A percentile compares a stretch with the other conserved stretches of the same genome.
These are phyloP conservation scores for Sarcophilus harrisii DNA, from an alignment of 2,797 vertebrate species.

Conservation along the genomic window DNA sequence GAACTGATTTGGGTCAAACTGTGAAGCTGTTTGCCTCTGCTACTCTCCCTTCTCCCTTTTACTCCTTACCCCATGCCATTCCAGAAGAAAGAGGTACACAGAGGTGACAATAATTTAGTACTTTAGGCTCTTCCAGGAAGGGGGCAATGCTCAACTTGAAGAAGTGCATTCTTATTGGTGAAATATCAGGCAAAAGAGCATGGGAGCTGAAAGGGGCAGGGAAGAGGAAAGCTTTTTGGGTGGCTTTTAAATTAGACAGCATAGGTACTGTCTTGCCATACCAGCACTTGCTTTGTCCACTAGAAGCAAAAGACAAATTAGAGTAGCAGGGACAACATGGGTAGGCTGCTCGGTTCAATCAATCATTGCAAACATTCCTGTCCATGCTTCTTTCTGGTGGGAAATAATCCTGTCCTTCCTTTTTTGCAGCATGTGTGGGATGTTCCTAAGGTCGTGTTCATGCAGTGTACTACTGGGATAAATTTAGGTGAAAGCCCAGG, in stretches of 20 bases:
- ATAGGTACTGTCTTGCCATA: neutral
- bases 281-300: neutral
- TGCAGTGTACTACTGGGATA: neutral
- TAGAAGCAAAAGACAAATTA: neutral
- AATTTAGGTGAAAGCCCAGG: neutral
- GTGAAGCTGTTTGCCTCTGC: neutral
- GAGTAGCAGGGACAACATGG: neutral
- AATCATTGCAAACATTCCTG: neutral
- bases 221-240: neutral
- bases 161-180: neutral
- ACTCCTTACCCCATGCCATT: neutral
- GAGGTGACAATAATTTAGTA: neutral
- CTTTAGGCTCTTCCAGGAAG: neutral
- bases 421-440: neutral
- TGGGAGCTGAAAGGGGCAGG: neutral
- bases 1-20: neutral
- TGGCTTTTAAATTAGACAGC: neutral
- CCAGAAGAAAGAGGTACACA: neutral
- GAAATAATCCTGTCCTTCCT: neutral
- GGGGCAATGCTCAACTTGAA: neutral
- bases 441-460: neutral
- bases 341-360: neutral
- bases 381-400: neutral
- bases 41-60: neutral
- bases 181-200: neutral